Conservation (phyloP, 2,888 invertebrate genomes). For the Pycnomerus fuliginosus region DNA sequence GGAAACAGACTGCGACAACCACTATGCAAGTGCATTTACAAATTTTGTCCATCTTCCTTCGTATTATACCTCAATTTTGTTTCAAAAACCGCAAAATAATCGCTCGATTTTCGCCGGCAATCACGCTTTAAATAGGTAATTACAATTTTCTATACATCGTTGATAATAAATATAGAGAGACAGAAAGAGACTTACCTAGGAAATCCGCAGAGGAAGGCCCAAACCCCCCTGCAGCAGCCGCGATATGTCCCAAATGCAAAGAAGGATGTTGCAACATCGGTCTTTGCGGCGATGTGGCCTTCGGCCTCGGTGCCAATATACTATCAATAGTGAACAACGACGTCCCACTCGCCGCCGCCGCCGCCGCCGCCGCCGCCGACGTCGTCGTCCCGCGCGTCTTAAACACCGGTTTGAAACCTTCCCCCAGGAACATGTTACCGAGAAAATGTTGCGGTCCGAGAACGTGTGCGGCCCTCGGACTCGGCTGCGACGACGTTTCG, state of each 20-base stretch:
- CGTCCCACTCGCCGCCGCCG: constrained; percentile 51
- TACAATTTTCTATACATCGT: too few species aligned
- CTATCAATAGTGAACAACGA: constrained; percentile 85
- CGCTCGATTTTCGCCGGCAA: too few species aligned
- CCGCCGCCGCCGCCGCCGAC: constrained; percentile 9
- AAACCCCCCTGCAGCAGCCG: constrained; percentile 66
- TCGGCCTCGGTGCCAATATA: constrained; percentile 74
- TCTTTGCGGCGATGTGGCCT: constrained; percentile 56
- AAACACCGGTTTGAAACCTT: constrained; percentile 53
- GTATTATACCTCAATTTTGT: too few species aligned
- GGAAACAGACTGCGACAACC: too few species aligned
- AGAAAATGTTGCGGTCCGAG: constrained; percentile 33
- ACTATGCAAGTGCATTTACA: too few species aligned
- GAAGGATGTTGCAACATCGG: constrained; percentile 57
- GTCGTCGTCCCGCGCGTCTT: constrained; percentile 37
- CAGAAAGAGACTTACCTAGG: constrained; percentile 63
- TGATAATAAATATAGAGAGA: too few species aligned
- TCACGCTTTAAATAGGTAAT: too few species aligned
- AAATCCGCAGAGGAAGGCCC: constrained; percentile 66
- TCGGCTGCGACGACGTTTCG: constrained; percentile 45
- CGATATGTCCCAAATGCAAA: constrained; percentile 62
- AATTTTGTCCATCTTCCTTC: too few species aligned
- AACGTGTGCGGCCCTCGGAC: constrained; percentile 24
- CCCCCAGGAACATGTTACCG: constrained; percentile 46
- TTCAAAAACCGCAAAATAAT: too few species aligned